Base-by-base conservation (phyloP, 2,113 vertebrate species). In the Calidris pygmaea region DNA sequence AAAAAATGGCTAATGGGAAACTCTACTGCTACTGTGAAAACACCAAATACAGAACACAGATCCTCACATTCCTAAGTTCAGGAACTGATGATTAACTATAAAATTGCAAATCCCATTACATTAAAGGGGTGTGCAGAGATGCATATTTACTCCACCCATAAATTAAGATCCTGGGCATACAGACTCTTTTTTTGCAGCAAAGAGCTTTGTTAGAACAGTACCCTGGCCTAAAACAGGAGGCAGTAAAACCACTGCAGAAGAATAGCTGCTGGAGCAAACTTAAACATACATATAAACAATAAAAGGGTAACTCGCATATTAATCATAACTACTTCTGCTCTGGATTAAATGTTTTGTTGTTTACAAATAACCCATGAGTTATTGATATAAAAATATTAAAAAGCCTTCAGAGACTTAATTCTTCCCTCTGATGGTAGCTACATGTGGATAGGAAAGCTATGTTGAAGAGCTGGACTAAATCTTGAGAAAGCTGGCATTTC, bases 91-190 rank as follows among this genome's bases (percentile, higher is more conserved):
- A 32, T 4, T 50, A 35, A 37, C 37, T n/a, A 50, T 10, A 50
- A 55, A 50, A 43, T 1, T 62, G 29, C 41, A 71, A 81, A 32
- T 43, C 1, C 1, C 14, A 7, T 27, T 59, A 48, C 14, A 41
- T 67, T 41, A 53, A 67, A 58, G 2, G 5, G 7, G 14, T 8
- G 4, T 24, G 24, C 35, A 78, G 59, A 73, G 24, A 52, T 30
- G 2, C 0, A 0, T 23, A 52, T 74, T 87, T 60, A 29, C 7
- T 55, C 8, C 63, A 37, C 4, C 2, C 3, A 3, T 45, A 11
- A 29, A 73, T 80, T 56, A 86, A 68, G 24, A 59, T 7, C 22
- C 18, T 62, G 20, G 24, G 17, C 6, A 45, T 7, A 32, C 2
- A 12, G 6, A 41, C 2, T 24, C 9, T 24, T 12, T 32, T 32